Base-by-base conservation (phyloP, 2,888 invertebrate genomes). In the Nephrotoma flavescens region DNA sequence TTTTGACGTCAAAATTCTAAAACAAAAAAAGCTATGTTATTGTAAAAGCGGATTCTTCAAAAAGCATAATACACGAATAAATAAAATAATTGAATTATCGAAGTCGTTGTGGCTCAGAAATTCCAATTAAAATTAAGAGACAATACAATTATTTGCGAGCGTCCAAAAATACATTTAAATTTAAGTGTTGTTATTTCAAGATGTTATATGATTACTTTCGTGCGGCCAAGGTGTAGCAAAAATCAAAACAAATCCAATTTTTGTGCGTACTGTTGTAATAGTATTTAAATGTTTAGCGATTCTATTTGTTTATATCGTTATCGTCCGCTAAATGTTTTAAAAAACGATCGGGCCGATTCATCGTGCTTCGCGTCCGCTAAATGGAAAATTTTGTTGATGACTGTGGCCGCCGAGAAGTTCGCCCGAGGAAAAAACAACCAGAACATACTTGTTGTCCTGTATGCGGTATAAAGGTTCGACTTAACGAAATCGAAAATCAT, bases 381-480 rank as follows among this genome's bases (percentile, higher is more conserved):
- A 83, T 88, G 88, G 88, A 88, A 6, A 87, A 87, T 52, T 47
- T 88, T 44, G 42, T 86, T n/a, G 88, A 88, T 52, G 88, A 88
- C 86, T 87, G 88, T 71, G 84, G 84, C 42, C 41, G 84, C 41
- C 87, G 88, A 19, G 88, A 88, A 57, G 87, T 92, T 86, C 92
- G 95, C 88, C 94, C 92, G 89, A 92, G 94, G 87, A 93, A 93
- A 89, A 94, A 93, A 90, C 94, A 94, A 87, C 90, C 93, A 6
- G 95, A 96, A 89, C 93, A 95, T 12, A 93, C 94, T n/a, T 96
- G 94, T 90, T 98, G 98, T 91, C 98, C 98, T 0, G 96, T 97
- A 0, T 98, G 98, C 91, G 96, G 97, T 88, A 94, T 96, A 87
- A 97, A 97, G 2, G 93, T 98, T 83, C 93, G 97, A 86, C 94